Conservation (phyloP, 2,797 vertebrate species). For the Paguma larvata region DNA sequence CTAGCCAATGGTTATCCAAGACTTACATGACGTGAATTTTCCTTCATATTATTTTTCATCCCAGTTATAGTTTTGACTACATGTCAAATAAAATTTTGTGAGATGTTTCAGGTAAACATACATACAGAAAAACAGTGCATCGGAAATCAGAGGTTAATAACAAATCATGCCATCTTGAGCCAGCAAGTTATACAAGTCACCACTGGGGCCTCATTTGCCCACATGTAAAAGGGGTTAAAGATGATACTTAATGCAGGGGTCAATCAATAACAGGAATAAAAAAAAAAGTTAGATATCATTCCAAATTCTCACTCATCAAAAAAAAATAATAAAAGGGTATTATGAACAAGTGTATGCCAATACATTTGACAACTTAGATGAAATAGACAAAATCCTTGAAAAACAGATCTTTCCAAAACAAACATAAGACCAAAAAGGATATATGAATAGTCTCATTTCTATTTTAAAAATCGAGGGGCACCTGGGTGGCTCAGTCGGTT, state of each 20-base stretch:
- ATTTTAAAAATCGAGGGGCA: neutral
- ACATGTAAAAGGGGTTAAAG: neutral
- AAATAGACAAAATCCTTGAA: neutral
- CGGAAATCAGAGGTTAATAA: conserved; percentile 76
- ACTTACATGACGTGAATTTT: conserved; percentile 88
- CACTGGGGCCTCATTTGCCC: neutral
- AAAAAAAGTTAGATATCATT: neutral
- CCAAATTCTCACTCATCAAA: neutral
- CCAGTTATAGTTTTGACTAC: conserved; percentile 81
- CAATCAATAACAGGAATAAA: neutral
- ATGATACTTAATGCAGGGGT: neutral
- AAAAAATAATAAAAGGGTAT: neutral
- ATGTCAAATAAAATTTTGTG: conserved; percentile 86
- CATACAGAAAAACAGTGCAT: conserved; percentile 80
- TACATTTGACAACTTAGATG: conserved; percentile 6
- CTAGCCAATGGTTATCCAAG: conserved; percentile 81
- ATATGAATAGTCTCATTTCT: neutral
- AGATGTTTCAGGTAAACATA: conserved; percentile 85
- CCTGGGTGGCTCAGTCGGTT: no score
- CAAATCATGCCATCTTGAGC: conserved; percentile 78
- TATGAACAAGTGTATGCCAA: neutral
- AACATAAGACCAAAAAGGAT: neutral
- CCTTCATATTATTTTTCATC: conserved; percentile 86
- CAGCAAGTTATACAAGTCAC: conserved; percentile 68
- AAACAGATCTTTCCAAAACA: conserved; percentile 10